Base-by-base conservation (phyloP, 2,888 invertebrate species). In the Drosophila suboccidentalis region DNA sequence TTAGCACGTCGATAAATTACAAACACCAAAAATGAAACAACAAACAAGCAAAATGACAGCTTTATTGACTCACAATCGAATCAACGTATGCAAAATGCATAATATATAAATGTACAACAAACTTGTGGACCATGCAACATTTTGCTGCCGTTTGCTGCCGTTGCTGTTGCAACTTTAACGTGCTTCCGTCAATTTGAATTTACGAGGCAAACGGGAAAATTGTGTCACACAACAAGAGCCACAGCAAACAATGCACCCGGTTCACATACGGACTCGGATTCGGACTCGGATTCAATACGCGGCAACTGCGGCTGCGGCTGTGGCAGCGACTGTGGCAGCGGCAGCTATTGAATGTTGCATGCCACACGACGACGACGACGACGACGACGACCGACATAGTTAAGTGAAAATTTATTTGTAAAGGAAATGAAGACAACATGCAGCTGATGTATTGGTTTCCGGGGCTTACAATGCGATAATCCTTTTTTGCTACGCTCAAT, bases 141-240 rank as follows among this genome's bases (percentile, higher is more conserved):
- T 46, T 32, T 53, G 34, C 22, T 34, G 36, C 46, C n/a, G 38
- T n/a, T 54, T 26, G 59, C 60, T 75, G 63, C 60, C 80, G 82
- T 54, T 26, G 59, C 60, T 75, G 63, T 62, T 82, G 82, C 82
- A 86, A 87, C 55, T 83, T 78, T 83, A 83, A 78, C 81, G 71
- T 74, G 82, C 76, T 86, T 86, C 87, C 86, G 83, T 83, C 85
- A 86, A 83, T 78, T 78, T 80, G 71, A 87, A 87, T 83, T 85
- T 85, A 85, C 75, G 82, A 83, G 82, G 60, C 49, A 79, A 84
- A 85, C 79, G 82, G 85, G 74, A 75, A 84, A 86, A 86, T 83
- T 87, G 86, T 86, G 86, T 87, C 87, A 86, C 79, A 82, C n/a
- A 68, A 51, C 55, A 57, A 54, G 39, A 58, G 36, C 11, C 34